These are phyloP conservation scores for Parus major DNA, from an alignment of 2,113 vertebrate genomes.

Conservation along the genomic window DNA sequence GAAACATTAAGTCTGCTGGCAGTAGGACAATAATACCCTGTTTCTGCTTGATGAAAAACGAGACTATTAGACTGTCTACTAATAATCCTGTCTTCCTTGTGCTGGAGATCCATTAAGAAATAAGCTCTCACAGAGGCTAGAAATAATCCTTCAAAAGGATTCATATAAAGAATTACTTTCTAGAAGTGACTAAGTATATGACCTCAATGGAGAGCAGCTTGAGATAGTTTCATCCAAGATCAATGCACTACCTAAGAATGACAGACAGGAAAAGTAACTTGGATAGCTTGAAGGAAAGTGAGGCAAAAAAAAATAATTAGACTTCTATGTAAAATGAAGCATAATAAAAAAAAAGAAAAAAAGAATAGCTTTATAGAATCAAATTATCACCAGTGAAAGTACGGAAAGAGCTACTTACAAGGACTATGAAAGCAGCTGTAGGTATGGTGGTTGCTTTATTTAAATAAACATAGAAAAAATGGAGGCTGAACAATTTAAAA, in stretches of 20 bases:
- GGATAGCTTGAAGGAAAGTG: neutral
- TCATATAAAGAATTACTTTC: neutral
- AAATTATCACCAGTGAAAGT: neutral
- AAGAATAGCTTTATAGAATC: neutral
- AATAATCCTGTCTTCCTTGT: neutral
- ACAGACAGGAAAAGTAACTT: neutral
- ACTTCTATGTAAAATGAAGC: neutral
- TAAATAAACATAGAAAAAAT: neutral
- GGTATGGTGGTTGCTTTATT: neutral
- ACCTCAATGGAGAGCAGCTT: neutral
- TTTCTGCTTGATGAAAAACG: neutral
- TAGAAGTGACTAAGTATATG: neutral
- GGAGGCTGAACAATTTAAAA: neutral
- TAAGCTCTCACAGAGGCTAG: neutral
- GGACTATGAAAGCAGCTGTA: neutral
- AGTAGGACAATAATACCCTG: neutral
- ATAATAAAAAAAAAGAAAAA: neutral
- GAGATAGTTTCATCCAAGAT: conserved; percentile 1
- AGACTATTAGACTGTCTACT: neutral
- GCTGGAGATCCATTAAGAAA: neutral
- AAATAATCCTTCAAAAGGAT: conserved; percentile 3
- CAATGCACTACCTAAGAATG: neutral
- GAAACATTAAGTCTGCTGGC: neutral
- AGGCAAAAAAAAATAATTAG: neutral
- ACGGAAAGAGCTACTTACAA: neutral